Evolutionary conservation across 2,888 invertebrate genomes (phyloP).

Genomic region (Mongoloraphidia duomilia): DNA sequence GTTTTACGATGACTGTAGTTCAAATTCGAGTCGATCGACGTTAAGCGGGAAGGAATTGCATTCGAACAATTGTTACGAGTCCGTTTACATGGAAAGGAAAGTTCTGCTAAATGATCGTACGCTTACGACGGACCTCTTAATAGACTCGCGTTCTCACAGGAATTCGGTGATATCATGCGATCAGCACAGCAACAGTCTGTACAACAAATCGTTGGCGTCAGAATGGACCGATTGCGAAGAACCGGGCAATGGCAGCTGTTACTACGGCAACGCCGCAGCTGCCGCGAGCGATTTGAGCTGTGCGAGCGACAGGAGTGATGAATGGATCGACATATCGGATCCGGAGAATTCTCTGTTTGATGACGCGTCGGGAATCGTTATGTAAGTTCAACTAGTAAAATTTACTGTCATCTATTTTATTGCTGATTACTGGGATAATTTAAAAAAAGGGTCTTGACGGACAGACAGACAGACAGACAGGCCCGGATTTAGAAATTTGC

Average conservation of each 20-base stretch:
- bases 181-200: constrained; percentile 45
- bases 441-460: no score
- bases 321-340: constrained; percentile 51
- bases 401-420: neutral
- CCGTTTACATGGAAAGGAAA: neutral
- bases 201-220: constrained; percentile 37
- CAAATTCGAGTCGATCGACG: neutral
- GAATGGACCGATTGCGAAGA: constrained; percentile 29
- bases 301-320: constrained; percentile 45
- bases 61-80: constrained; percentile 1
- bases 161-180: constrained; percentile 40
- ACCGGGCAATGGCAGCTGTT: constrained; percentile 14
- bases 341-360: constrained; percentile 35
- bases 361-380: constrained; percentile 35
- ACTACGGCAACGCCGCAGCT: constrained; percentile 35
- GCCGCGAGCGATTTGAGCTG: constrained; percentile 37
- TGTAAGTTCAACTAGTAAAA: constrained; percentile 31
- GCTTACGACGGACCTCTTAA: no score
- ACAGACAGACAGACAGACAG: no score
- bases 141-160: constrained; percentile 20
- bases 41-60: neutral
- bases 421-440: no score
- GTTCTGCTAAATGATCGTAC: neutral
- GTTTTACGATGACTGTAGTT: neutral
- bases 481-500: no score